Base-by-base conservation (phyloP, 2,888 invertebrate species). In the Cecidostiba fungosa region DNA sequence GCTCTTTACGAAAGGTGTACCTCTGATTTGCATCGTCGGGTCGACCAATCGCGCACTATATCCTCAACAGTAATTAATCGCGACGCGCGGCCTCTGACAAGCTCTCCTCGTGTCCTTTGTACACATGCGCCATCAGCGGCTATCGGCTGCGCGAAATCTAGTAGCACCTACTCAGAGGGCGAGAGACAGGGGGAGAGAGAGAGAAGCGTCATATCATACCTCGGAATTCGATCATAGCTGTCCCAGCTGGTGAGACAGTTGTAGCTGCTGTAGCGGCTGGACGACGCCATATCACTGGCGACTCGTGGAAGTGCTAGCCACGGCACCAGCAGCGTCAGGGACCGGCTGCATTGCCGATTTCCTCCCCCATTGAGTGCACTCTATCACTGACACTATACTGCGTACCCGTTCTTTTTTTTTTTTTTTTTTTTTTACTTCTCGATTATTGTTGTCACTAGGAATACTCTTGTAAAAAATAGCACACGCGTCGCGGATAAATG, bases 211-310 rank as follows among this genome's bases (percentile, higher is more conserved):
- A 23, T 26, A 50, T 62, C 82, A 59, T 96, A 97, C 98, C 97
- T 97, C 90, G 98, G 97, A 94, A 98, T 97, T 93, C 95, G 96
- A 93, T 98, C 98, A 94, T 97, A 98, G 94, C 97, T 97, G 94
- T 97, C 97, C 97, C 97, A 97, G 93, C 97, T 97, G 88, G 97
- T 97, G 92, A 97, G 95, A 94, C 97, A 97, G 94, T 97, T 97
- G 94, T 97, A 97, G 87, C 97, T 97, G 94, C 96, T 97, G 95
- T 97, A 97, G 94, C 97, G 96, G 94, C 96, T 97, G 90, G 96
- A 96, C 91, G 94, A 93, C 90, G 96, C 95, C 96, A 96, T 96
- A 89, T 91, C 50, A 50, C 78, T 74, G 26, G 32, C 32, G 50
- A 1, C 69, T 19, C 5, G 79, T 19, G 36, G 70, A 70, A 16